Evolutionary conservation across 2,797 vertebrate genomes (phyloP).

Genomic region (Parotocinclus haroldoi): DNA sequence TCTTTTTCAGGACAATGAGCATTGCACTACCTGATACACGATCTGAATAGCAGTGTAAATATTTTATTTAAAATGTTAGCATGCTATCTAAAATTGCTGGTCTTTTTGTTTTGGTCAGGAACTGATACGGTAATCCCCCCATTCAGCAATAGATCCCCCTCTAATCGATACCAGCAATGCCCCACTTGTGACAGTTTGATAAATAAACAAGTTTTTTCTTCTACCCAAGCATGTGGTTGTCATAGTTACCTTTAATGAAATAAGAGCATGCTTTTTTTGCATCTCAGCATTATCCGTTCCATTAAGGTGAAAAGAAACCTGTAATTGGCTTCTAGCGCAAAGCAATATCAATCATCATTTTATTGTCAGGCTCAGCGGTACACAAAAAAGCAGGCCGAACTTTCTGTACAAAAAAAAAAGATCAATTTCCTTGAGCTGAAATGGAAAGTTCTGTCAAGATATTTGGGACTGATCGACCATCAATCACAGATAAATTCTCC

Average conservation of each 20-base stretch:
- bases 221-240: slow-evolving; percentile 53
- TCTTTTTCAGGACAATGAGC: not conserved
- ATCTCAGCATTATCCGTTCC: slow-evolving; percentile 55
- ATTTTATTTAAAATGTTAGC: no score
- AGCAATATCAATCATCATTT: slow-evolving; percentile 70
- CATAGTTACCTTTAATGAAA: slow-evolving; percentile 62
- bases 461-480: slow-evolving; percentile 88
- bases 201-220: slow-evolving; percentile 66
- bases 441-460: slow-evolving; percentile 90
- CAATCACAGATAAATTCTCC: slow-evolving; percentile 88
- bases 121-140: not conserved
- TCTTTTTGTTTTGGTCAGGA: not conserved
- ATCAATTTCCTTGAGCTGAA: slow-evolving; percentile 85
- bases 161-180: slow-evolving; percentile 26
- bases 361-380: slow-evolving; percentile 65
- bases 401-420: slow-evolving; percentile 79
- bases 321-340: slow-evolving; percentile 65
- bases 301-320: slow-evolving; percentile 64
- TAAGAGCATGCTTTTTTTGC: slow-evolving; percentile 61
- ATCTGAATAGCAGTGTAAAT: no score
- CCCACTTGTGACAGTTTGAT: slow-evolving; percentile 66
- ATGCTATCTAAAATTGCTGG: no score
- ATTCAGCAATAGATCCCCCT: not conserved
- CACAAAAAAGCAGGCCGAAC: slow-evolving; percentile 44
- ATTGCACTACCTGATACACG: not conserved